Evolutionary conservation across 2,113 vertebrate genomes (phyloP).

Genomic region (Elephas maximus): DNA sequence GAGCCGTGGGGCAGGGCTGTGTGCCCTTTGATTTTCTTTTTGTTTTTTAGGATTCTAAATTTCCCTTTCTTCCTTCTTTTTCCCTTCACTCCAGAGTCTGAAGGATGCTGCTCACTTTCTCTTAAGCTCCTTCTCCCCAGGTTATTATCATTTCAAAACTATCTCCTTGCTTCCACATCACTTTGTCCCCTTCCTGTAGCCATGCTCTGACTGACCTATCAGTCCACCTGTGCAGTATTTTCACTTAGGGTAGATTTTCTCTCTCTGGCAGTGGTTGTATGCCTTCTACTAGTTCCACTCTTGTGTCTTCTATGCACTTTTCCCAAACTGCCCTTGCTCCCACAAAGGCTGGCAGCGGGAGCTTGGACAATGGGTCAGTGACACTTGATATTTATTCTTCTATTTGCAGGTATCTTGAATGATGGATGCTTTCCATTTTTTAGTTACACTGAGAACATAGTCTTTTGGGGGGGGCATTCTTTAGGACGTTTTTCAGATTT

Average conservation of each 20-base stretch:
- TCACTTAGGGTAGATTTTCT: not conserved
- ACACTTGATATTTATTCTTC: not conserved
- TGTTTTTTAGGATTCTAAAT: not conserved
- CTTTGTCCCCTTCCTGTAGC: not conserved
- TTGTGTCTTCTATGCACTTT: too few relatives aligned
- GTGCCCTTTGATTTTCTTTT: not conserved
- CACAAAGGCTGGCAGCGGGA: not conserved
- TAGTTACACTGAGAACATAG: not conserved
- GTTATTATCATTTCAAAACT: accelerated
- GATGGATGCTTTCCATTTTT: not conserved
- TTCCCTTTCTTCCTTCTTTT: too few relatives aligned
- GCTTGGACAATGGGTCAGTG: accelerated
- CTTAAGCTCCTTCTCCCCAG: too few relatives aligned
- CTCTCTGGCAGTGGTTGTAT: too few relatives aligned
- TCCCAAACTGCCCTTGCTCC: not conserved
- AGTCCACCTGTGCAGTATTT: not conserved
- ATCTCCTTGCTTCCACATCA: not conserved
- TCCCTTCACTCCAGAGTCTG: not conserved
- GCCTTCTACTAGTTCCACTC: not conserved
- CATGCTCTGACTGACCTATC: accelerated
- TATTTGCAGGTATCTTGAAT: not conserved
- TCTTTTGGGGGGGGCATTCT: not conserved
- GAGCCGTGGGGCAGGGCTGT: accelerated
- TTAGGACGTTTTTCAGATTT: not conserved
- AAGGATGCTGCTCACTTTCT: too few relatives aligned